Base-by-base conservation (phyloP, 2,113 vertebrate species). In the Notarius quadriscutis region DNA sequence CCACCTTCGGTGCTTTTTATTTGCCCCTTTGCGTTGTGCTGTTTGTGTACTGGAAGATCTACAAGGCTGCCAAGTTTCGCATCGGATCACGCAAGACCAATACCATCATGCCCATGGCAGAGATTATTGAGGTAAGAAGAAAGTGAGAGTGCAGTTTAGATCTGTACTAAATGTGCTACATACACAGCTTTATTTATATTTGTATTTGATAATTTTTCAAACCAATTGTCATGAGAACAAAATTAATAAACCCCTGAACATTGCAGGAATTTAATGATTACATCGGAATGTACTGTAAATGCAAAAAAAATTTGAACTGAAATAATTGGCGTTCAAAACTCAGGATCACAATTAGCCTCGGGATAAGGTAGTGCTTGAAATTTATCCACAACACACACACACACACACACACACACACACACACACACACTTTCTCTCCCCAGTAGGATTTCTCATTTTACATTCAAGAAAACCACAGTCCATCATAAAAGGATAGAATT, bases 41-140 rank as follows among this genome's bases (percentile, higher is more conserved):
- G 0, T 99, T 99, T 63, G 98, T 99, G n/a, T 99, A 99, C 90
- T 99, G 98, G 97, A 98, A 97, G 95, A 98, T 99, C 93, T 99
- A 99, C 95, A 98, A 96, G 93, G 97, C 98, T 0, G 97, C 98
- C 89, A 98, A 96, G 92, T 96, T 99, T 89, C 96, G 97, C 22
- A 96, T 98, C 2, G 97, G 97, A 0, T 96, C 96, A 72, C 94
- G 93, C 67, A 98, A 97, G 93, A 96, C 89, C 88, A 99, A 97
- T 90, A 97, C 97, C 87, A 96, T 99, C 93, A 97, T 95, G 0
- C 98, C 98, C 0, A 90, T 96, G 89, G 94, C 96, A 1, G 96
- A 96, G 90, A 95, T 94, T 60, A 87, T 89, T 18, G 89, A 90
- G 89, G 89, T 90, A 83, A 86, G 85, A 78, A 60, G 17, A 60